These are phyloP conservation scores for Sylvia atricapilla DNA, from an alignment of 2,113 vertebrate genomes.

Conservation along the genomic window DNA sequence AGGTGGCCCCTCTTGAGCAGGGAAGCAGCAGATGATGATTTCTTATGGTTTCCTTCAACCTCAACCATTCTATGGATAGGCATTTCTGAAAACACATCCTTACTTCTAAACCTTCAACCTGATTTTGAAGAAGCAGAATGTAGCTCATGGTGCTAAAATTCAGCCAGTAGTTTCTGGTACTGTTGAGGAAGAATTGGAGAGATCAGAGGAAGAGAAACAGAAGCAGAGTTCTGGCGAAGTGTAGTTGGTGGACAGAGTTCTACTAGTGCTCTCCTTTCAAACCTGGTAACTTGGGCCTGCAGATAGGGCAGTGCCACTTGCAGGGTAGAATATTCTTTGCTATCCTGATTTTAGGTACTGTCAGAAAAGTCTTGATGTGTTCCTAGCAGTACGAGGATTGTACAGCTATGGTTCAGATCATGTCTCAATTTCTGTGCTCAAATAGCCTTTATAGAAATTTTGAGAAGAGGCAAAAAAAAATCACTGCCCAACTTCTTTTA, in stretches of 20 bases:
- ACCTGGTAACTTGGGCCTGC: neutral
- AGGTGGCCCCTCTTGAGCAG: neutral
- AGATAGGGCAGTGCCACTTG: neutral
- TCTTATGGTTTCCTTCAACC: neutral
- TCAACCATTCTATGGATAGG: neutral
- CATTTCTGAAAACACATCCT: neutral
- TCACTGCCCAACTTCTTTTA: neutral
- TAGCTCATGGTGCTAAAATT: neutral
- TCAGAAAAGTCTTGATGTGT: neutral
- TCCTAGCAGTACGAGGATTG: neutral
- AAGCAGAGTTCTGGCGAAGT: neutral
- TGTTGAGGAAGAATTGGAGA: neutral
- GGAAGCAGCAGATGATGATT: neutral
- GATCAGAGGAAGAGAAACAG: neutral
- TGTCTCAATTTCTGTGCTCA: neutral
- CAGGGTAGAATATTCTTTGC: neutral
- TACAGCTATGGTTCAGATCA: neutral
- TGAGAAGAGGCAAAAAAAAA: neutral
- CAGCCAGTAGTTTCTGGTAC: neutral
- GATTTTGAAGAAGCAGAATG: neutral
- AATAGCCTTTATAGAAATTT: neutral
- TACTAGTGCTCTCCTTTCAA: neutral
- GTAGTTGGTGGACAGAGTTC: neutral
- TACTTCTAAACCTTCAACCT: neutral
- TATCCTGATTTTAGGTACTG: neutral